Percentiles rank a stretch among this genome's conserved stretches.
Evolutionary conservation across 2,888 invertebrate genomes (phyloP).

Genomic region (Heliconius sara): DNA sequence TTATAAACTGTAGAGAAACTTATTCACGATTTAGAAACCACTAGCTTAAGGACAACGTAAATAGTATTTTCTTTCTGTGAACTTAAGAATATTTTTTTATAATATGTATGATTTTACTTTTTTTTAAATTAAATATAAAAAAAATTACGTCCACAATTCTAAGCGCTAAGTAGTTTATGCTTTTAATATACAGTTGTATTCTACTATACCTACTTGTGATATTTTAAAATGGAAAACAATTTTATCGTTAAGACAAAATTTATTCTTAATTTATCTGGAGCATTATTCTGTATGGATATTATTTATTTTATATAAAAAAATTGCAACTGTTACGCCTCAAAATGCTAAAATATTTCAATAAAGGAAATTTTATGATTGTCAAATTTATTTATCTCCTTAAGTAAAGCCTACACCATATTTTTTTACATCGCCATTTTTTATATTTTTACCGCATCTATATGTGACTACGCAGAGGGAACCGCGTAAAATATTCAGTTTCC

Average conservation of each 20-base stretch:
- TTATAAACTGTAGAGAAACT: constrained; percentile 35
- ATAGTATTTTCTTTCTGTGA: constrained; percentile 21
- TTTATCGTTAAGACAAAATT: background rate
- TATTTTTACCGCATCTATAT: background rate
- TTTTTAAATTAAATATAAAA: constrained; percentile 26
- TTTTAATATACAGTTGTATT: constrained; percentile 42
- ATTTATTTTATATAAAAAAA: constrained; percentile 39
- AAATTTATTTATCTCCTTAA: constrained; percentile 30
- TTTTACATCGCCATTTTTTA: background rate
- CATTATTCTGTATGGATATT: constrained; percentile 36
- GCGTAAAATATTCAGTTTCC: too few relatives aligned
- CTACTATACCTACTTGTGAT: constrained; percentile 51
- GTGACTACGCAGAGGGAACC: too few relatives aligned
- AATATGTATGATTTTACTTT: background rate
- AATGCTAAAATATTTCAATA: constrained; percentile 39
- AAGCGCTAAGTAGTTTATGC: constrained; percentile 43
- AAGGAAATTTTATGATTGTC: constrained; percentile 38
- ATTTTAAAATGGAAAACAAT: constrained; percentile 44
- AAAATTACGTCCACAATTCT: constrained; percentile 48
- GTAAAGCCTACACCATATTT: background rate
- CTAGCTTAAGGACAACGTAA: constrained; percentile 19
- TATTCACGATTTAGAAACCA: constrained; percentile 18
- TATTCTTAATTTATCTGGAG: constrained; percentile 23
- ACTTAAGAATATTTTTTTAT: constrained; percentile 18
- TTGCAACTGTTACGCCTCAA: constrained; percentile 40